Evolutionary conservation across 2,113 vertebrate species (phyloP), one percentile per base, ranked within the genome.

Genomic region (Anseranas semipalmata): DNA sequence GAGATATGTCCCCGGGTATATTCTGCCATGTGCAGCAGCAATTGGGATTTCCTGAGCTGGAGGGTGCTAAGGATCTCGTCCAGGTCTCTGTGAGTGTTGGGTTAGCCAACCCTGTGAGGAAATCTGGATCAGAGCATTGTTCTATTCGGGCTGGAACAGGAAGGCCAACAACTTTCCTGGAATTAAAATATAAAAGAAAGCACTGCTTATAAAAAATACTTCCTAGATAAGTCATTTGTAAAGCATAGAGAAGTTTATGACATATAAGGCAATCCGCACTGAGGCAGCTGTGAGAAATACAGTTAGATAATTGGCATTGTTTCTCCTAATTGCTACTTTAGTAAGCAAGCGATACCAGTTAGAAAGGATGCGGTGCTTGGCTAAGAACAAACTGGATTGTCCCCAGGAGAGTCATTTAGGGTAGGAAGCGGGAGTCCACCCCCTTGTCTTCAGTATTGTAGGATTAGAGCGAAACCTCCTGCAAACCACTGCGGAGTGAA

Each of bases 91-190:
- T 32, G 62, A 92, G 58, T 15, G 1, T 4, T 25, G n/a, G 48
- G n/a, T 39, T 53, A 28, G 43, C 37, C 92, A 92, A 73, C 2
- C 16, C 46, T 5, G 0, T 2, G 60, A 86, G 93, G 89, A 92
- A 94, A 89, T 24, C 41, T 79, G 71, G 77, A 76, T 56, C 28
- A 89, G 74, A 43, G n/a, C 90, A 94, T 96, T 96, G 96, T 95
- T 96, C 71, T 71, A 6, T 2, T 0, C 0, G 2, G 86, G 67
- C 81, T 66, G 74, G 74, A 59, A 95, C 92, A 96, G 94, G 96
- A 96, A 96, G 87, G 53, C 66, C 72, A 92, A 30, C 77, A 92
- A 82, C 81, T 97, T 97, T 95, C 95, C 95, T 97, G 94, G 94
- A 85, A 94, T 95, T 94, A 94, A 92, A 91, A 82, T 65, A 93